These are phyloP conservation scores for Acridotheres tristis DNA, from an alignment of 2,797 vertebrate genomes.

Conservation along the genomic window DNA sequence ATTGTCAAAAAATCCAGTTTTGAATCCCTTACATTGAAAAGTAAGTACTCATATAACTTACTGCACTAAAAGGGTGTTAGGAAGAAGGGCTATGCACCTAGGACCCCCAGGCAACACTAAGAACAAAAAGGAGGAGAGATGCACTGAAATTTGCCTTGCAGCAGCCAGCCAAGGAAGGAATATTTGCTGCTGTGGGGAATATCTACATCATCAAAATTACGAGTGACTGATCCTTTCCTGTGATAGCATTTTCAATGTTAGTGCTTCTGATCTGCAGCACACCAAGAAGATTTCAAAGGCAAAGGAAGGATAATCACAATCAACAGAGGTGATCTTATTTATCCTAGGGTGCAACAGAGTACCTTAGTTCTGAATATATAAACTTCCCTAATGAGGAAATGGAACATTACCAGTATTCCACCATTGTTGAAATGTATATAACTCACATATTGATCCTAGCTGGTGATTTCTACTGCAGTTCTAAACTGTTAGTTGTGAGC, in stretches of 20 bases:
- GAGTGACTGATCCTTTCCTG: not conserved
- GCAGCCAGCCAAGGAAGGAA: not conserved
- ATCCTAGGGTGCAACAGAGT: not conserved
- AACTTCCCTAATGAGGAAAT: not conserved
- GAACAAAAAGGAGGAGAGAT: not conserved
- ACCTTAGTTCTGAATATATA: not conserved
- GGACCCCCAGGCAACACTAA: not conserved
- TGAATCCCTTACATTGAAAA: not conserved
- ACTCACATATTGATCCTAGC: not conserved
- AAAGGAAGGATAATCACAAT: not conserved
- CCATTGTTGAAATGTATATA: not conserved
- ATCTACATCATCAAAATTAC: not conserved
- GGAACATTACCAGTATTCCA: not conserved
- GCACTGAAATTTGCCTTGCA: not conserved
- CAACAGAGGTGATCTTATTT: not conserved
- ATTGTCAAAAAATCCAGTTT: not conserved
- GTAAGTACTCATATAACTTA: not conserved
- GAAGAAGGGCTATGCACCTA: not conserved
- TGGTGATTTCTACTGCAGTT: not conserved
- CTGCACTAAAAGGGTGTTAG: not conserved
- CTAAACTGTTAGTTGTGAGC: not conserved
- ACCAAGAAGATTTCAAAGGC: not conserved
- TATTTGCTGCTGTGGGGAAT: not conserved
- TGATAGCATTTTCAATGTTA: not conserved
- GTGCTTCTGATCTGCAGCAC: not conserved